These are phyloP conservation scores for Botrylloides violaceus DNA, from an alignment of 23 tunicate genomes.

Conservation along the genomic window DNA sequence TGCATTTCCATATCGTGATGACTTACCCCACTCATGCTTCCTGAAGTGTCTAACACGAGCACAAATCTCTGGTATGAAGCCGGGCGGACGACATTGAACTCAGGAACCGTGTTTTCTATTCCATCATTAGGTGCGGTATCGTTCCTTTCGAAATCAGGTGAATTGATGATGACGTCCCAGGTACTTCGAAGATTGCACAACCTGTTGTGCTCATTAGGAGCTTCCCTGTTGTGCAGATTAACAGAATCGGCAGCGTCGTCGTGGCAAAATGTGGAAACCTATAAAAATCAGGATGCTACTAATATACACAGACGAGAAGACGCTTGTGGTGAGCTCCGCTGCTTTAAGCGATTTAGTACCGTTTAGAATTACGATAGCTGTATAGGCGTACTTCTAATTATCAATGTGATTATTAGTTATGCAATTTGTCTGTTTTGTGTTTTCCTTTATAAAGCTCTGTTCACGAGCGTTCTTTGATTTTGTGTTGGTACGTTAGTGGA, in stretches of 20 bases:
- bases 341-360: too few species aligned
- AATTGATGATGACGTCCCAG: constrained; percentile 43
- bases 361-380: too few species aligned
- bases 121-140: constrained; percentile 15
- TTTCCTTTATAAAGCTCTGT: too few species aligned
- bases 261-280: constrained; percentile 59
- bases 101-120: constrained; percentile 23
- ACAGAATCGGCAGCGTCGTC: constrained; percentile 27
- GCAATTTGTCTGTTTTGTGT: too few species aligned
- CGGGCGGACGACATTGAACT: constrained; percentile 22
- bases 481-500: too few species aligned
- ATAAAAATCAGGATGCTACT: too few species aligned
- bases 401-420: too few species aligned
- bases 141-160: constrained; percentile 24
- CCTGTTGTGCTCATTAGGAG: constrained; percentile 47
- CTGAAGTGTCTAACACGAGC: constrained; percentile 51
- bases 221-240: constrained; percentile 44
- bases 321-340: too few species aligned
- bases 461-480: too few species aligned
- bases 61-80: constrained; percentile 32
- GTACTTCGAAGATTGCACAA: constrained; percentile 42
- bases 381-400: too few species aligned
- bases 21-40: constrained; percentile 64
- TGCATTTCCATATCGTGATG: too few species aligned
- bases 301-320: too few species aligned